Evolutionary conservation across 2,113 vertebrate species (phyloP), one percentile per base, ranked within the genome.

Genomic region (Phrynosoma platyrhinos): DNA sequence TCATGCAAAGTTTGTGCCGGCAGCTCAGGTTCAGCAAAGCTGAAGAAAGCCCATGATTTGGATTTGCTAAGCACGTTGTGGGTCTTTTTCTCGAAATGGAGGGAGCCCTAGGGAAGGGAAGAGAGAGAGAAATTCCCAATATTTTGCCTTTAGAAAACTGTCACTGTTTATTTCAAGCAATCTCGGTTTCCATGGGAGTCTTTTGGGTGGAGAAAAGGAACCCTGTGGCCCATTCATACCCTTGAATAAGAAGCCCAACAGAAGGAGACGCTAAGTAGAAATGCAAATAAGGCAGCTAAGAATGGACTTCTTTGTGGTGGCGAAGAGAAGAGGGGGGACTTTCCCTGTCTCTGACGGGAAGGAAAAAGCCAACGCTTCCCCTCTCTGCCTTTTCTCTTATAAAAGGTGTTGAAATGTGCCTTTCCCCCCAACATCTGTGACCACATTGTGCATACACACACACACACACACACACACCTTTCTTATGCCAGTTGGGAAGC

Each of bases 291-390:
- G 82, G 69, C 47, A 89, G 89, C 72, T 30, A 10, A 74, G 83
- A 89, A 90, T 69, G 88, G 87, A 86, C 86, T 74, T 55, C 88
- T 82, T 93, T 91, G 92, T 72, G 14, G 7, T 90, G 89, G 12
- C 47, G 23, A 23, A 36, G 36, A 36, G 36, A 36, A 36, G 18
- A 9, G 32, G 5, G 23, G 1, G 14, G 16, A 30, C 40, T 66
- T 30, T 21, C 40, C 36, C 27, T 52, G 47, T 27, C 5, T 27
- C 13, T 53, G 69, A 36, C 9, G 55, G 32, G 47, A 47, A 47
- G 36, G 74, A 13, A 66, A n/a, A 25, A 21, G 7, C 7, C 36
- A 27, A n/a, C 5, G 20, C 9, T 1, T 9, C 32, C 58, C 16
- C 1, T 23, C 12, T 23, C 20, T 21, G 4, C 3, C 1, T 81